phyloP scores from a whole-genome alignment of 2,797 vertebrate species.

The Rhynchonycteris naso region DNA sequence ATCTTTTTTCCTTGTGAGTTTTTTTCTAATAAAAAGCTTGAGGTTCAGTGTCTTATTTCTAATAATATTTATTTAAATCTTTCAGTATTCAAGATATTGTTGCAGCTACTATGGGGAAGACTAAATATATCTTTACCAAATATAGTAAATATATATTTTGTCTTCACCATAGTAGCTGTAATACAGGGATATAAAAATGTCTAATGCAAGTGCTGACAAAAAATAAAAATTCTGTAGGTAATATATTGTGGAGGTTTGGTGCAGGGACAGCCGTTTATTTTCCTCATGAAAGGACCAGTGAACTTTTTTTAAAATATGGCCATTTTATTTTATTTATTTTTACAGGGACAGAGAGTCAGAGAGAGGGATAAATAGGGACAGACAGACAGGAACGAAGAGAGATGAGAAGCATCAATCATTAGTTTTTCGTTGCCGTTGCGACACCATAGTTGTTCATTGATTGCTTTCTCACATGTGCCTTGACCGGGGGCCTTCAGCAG shows the following conservation, averaged over 20 bases:
- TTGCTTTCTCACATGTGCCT: too few relatives aligned
- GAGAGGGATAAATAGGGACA: too few relatives aligned
- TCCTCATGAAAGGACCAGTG: background rate
- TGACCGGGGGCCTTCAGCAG: too few relatives aligned
- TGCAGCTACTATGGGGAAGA: background rate
- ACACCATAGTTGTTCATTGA: too few relatives aligned
- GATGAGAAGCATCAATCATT: too few relatives aligned
- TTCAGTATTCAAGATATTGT: background rate
- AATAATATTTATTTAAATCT: background rate
- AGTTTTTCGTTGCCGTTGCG: too few relatives aligned
- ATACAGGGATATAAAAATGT: background rate
- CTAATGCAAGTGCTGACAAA: background rate
- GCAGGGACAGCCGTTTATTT: background rate
- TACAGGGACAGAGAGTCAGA: too few relatives aligned
- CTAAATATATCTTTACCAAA: too few relatives aligned
- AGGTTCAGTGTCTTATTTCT: background rate
- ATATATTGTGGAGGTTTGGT: background rate
- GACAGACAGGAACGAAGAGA: too few relatives aligned
- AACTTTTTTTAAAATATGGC: too few relatives aligned
- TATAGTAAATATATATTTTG: background rate
- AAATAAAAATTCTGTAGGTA: background rate
- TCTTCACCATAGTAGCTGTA: background rate
- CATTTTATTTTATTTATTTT: too few relatives aligned
- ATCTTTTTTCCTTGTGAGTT: background rate
- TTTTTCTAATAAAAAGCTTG: background rate